Evolutionary conservation across 1,140 invertebrate genomes (phyloP).

Genomic region (Drosophila orosa): DNA sequence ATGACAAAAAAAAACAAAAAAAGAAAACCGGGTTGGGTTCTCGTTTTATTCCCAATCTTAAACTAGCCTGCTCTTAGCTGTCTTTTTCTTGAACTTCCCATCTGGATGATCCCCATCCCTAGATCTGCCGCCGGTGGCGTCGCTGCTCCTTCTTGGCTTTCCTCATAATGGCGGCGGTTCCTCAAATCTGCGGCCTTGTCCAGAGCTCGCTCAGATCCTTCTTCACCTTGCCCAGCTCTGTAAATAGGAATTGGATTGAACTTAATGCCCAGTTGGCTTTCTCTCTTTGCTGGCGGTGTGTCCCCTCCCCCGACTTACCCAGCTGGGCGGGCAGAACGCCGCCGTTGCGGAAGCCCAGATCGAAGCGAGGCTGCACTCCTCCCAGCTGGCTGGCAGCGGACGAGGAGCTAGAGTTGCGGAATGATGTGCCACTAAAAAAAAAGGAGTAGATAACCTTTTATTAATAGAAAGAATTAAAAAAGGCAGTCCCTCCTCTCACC

Average conservation of each 20-base stretch:
- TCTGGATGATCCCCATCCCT: too few species aligned
- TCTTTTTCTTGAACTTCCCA: too few species aligned
- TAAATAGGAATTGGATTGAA: constrained; percentile 15
- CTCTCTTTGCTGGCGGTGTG: too few species aligned
- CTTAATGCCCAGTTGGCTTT: constrained; percentile 6
- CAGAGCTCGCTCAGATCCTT: constrained; percentile 79
- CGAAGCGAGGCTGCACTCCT: constrained; percentile 70
- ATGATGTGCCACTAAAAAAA: constrained; percentile 69
- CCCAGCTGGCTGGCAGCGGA: constrained; percentile 54
- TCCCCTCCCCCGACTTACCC: constrained; percentile 47
- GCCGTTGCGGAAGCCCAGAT: constrained; percentile 69
- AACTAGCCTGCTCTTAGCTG: constrained; percentile 65
- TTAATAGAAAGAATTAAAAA: too few species aligned
- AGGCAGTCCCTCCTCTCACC: too few species aligned
- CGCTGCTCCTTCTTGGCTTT: constrained; percentile 31
- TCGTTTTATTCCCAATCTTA: constrained; percentile 31
- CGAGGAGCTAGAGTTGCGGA: constrained; percentile 65
- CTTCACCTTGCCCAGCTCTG: constrained; percentile 78
- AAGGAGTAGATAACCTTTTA: too few species aligned
- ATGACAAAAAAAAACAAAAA: constrained; percentile 7
- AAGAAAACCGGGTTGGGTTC: too few species aligned
- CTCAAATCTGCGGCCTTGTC: constrained; percentile 81
- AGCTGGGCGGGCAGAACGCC: constrained; percentile 62
- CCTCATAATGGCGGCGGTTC: constrained; percentile 34
- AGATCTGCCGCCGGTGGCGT: constrained; percentile 54